phyloP scores from a whole-genome alignment of 2,888 invertebrate genomes.

The Scrobipalpa atriplicella region DNA sequence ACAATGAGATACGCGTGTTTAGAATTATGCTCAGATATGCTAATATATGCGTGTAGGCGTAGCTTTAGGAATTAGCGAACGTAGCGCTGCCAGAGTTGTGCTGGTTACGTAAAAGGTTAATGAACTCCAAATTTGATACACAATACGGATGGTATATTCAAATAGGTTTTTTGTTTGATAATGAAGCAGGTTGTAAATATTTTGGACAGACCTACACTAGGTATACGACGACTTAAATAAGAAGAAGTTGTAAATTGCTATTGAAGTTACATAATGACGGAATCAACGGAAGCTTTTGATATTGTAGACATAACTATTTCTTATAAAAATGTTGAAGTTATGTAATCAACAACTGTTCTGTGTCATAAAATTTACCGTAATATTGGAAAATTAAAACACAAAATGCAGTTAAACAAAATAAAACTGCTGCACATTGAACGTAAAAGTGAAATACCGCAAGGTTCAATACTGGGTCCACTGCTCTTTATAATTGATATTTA shows the following conservation, averaged over 20 bases:
- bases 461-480: not conserved
- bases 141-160: not conserved
- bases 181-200: not conserved
- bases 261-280: not conserved
- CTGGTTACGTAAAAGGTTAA: conserved; percentile 45
- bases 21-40: conserved; percentile 24
- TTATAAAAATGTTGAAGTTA: too few species aligned
- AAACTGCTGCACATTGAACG: not conserved
- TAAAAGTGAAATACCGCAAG: conserved; percentile 11
- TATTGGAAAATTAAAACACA: not conserved
- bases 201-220: not conserved
- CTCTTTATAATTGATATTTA: conserved; percentile 14
- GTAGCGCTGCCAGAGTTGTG: not conserved
- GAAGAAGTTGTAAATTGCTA: too few species aligned
- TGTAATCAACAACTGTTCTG: not conserved
- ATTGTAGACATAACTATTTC: not conserved
- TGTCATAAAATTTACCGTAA: not conserved
- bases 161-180: not conserved
- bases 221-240: not conserved
- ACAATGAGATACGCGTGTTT: conserved; percentile 34
- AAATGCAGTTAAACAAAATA: not conserved
- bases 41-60: conserved; percentile 36
- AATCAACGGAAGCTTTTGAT: conserved; percentile 10
- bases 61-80: conserved; percentile 39
- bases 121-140: conserved; percentile 44